These are phyloP conservation scores for Platyrinchus mystaceus DNA, from an alignment of 2,797 vertebrate genomes.

Conservation along the genomic window DNA sequence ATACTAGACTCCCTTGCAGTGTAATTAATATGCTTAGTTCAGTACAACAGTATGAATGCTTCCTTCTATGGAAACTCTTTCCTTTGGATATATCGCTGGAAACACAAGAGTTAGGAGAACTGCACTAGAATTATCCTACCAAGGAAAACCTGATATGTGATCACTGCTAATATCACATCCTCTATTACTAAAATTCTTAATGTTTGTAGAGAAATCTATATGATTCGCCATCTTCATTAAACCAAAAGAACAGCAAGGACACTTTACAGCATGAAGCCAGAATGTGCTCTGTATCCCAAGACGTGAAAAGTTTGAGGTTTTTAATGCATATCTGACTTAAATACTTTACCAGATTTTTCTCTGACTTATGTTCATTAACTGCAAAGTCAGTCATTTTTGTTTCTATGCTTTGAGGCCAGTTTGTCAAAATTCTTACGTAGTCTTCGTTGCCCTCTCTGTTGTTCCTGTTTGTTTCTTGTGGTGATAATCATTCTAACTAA, in stretches of 20 bases:
- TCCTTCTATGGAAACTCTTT: not conserved
- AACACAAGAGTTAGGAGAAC: not conserved
- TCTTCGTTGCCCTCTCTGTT: not conserved
- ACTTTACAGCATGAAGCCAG: not conserved
- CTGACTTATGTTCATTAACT: not conserved
- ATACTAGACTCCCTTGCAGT: not conserved
- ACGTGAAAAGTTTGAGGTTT: not conserved
- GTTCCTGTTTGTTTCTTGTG: not conserved
- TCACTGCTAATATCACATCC: not conserved
- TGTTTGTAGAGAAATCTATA: not conserved
- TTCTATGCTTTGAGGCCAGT: not conserved
- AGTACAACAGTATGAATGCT: not conserved
- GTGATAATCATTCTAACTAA: not conserved
- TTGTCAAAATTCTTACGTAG: not conserved
- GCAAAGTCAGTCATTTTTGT: not conserved
- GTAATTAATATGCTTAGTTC: not conserved
- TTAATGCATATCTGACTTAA: not conserved
- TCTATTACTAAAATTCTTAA: not conserved
- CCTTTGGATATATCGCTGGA: not conserved
- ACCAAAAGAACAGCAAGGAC: not conserved
- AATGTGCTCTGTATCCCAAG: not conserved
- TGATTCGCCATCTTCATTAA: not conserved
- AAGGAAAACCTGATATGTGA: not conserved
- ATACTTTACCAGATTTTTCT: not conserved
- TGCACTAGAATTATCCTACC: not conserved